These are phyloP conservation scores for Rhinolophus sinicus DNA, from an alignment of 2,113 vertebrate genomes.

Conservation along the genomic window DNA sequence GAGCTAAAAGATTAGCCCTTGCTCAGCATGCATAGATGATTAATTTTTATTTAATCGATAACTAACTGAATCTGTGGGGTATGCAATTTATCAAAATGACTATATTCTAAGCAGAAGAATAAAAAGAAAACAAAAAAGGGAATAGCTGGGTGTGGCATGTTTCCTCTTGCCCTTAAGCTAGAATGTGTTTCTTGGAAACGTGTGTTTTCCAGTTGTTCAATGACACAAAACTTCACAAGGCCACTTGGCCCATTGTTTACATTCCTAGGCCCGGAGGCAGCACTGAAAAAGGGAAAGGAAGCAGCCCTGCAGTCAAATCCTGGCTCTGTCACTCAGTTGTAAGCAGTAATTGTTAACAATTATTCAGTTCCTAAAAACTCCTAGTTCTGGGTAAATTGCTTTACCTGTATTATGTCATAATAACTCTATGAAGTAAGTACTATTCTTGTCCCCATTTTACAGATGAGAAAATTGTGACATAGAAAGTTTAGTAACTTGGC, in stretches of 20 bases:
- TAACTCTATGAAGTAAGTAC: background rate
- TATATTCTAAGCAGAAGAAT: constrained; percentile 56
- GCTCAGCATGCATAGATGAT: constrained; percentile 57
- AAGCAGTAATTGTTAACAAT: background rate
- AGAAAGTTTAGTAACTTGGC: constrained; percentile 1
- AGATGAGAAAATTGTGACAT: constrained; percentile 5
- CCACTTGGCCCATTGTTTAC: background rate
- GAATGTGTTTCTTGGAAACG: constrained; percentile 14
- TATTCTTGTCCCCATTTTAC: background rate
- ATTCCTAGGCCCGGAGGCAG: background rate
- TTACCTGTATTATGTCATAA: background rate
- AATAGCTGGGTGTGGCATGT: background rate
- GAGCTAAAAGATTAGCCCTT: constrained; percentile 72
- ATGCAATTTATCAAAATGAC: constrained; percentile 77
- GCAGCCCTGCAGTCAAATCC: background rate
- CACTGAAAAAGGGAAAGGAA: background rate
- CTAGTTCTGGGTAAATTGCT: background rate
- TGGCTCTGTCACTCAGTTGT: background rate
- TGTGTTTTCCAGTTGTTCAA: background rate
- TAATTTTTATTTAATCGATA: constrained; percentile 73
- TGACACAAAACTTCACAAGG: background rate
- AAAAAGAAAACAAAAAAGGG: constrained; percentile 60
- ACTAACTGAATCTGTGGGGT: constrained; percentile 72
- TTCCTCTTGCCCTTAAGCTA: background rate
- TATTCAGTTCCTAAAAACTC: background rate